Base-by-base conservation (phyloP, 2,797 vertebrate genomes). In the Chrysocyon brachyurus region DNA sequence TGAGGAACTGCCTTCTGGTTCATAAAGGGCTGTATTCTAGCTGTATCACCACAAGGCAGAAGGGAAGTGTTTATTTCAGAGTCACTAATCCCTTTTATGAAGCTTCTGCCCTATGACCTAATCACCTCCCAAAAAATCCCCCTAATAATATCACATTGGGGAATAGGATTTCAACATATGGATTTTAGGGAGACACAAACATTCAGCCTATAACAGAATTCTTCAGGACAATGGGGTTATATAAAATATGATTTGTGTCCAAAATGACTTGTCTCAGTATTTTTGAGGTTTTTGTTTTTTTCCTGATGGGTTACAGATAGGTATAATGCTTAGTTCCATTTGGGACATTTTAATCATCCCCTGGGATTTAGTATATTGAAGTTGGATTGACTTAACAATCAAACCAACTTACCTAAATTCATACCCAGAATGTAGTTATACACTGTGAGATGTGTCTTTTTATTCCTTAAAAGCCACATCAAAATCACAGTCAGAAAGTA, bases 401-500 rank as follows among this genome's bases (percentile, higher is more conserved):
- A 92, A 90, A 49, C 56, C 19, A 85, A 36, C 9, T 21, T 87
- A 72, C 7, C 15, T 9, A 52, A 72, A 73, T 87, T 72, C 5
- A 63, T 61, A 63, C 6, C 3, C 19, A 96, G 21, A 15, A 75
- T 56, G 31, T 63, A 16, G 24, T 4, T 6, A 72, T 36, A 22
- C 57, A 46, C 14, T 57, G 46, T 40, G 91, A 83, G 28, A 54
- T 68, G 19, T 40, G 77, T 78, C 2, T 86, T 28, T 61, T 87
- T 96, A 59, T 61, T 88, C 17, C 12, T 83, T 96, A 73, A 93
- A 61, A 95, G 10, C 1, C 24, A 79, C 16, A 85, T 19, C 22
- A 91, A 96, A 94, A 93, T 95, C n/a, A n/a, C 4, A 77, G 33
- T 49, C 6, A 87, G 72, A 89, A 63, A 59, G 1, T 79, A 79